phyloP scores from a whole-genome alignment of 2,113 vertebrate genomes.

The Ivindomyrus marchei region DNA sequence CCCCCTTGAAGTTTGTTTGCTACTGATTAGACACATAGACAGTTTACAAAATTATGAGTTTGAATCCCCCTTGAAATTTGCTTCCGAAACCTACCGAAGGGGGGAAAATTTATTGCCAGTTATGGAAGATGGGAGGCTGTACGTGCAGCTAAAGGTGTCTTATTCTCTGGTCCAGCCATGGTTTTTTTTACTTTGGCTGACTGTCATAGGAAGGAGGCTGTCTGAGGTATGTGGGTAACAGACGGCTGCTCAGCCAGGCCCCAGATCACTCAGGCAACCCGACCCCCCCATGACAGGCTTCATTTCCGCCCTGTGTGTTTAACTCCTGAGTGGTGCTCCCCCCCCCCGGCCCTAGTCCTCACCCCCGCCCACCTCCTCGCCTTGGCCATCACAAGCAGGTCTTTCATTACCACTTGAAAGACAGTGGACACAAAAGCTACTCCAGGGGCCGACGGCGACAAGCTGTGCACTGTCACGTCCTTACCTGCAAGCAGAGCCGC shows the following conservation, averaged over 20 bases:
- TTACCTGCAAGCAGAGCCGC: not conserved
- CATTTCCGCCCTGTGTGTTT: not conserved
- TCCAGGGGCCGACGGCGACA: not conserved
- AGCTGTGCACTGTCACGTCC: too few species aligned
- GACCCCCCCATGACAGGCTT: not conserved
- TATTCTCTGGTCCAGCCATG: not conserved
- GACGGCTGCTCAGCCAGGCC: not conserved
- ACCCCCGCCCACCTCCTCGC: not conserved
- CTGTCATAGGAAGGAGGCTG: not conserved
- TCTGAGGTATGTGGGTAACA: constrained; percentile 1
- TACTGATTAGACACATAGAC: not conserved
- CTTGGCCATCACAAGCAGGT: not conserved
- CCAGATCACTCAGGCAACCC: not conserved
- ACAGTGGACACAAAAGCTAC: not conserved
- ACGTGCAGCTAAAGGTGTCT: not conserved
- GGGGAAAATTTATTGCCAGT: too few species aligned
- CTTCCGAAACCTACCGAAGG: not conserved
- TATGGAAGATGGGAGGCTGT: not conserved
- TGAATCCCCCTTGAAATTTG: not conserved
- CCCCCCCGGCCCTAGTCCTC: not conserved
- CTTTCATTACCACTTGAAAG: constrained; percentile 14
- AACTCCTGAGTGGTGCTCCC: not conserved
- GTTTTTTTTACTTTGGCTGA: not conserved
- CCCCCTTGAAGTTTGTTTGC: not conserved
- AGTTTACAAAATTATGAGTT: not conserved